phyloP scores from a whole-genome alignment of 1,140 invertebrate genomes.

The Achatina immaculata region DNA sequence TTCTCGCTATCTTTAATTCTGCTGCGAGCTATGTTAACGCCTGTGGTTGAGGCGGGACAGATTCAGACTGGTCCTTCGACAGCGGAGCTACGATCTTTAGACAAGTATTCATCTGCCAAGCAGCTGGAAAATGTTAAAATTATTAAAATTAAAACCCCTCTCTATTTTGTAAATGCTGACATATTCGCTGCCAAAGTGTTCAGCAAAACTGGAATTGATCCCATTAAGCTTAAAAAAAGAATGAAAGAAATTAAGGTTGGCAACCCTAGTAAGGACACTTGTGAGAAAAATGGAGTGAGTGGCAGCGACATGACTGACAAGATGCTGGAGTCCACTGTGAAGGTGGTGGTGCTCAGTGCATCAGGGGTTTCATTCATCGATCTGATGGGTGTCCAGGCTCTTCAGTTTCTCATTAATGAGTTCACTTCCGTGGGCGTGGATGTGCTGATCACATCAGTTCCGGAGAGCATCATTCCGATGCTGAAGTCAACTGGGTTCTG shows the following conservation, averaged over 20 bases:
- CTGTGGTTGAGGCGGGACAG: constrained; percentile 30
- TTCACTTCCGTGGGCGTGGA: constrained; percentile 21
- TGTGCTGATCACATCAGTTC: constrained; percentile 29
- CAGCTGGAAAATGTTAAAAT: constrained; percentile 17
- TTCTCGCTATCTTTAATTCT: constrained; percentile 80
- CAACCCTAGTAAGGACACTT: background rate
- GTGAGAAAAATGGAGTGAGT: background rate
- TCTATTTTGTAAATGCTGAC: constrained; percentile 54
- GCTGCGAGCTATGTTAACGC: constrained; percentile 56
- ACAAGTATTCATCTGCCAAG: constrained; percentile 23
- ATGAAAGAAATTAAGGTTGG: background rate
- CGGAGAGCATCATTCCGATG: constrained; percentile 25
- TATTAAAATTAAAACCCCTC: constrained; percentile 40
- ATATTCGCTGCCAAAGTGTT: constrained; percentile 45
- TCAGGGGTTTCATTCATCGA: constrained; percentile 47
- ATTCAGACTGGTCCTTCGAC: background rate
- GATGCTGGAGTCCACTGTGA: background rate
- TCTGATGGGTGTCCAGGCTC: constrained; percentile 47
- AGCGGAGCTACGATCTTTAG: constrained; percentile 31
- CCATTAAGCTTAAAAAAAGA: constrained; percentile 40
- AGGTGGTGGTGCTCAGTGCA: constrained; percentile 40
- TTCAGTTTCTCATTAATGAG: constrained; percentile 43
- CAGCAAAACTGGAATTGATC: constrained; percentile 44
- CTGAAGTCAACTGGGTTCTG: constrained; percentile 37
- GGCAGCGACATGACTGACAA: background rate